These are phyloP conservation scores for Onthophagus sagittarius DNA, from an alignment of 2,888 invertebrate species.

Conservation along the genomic window DNA sequence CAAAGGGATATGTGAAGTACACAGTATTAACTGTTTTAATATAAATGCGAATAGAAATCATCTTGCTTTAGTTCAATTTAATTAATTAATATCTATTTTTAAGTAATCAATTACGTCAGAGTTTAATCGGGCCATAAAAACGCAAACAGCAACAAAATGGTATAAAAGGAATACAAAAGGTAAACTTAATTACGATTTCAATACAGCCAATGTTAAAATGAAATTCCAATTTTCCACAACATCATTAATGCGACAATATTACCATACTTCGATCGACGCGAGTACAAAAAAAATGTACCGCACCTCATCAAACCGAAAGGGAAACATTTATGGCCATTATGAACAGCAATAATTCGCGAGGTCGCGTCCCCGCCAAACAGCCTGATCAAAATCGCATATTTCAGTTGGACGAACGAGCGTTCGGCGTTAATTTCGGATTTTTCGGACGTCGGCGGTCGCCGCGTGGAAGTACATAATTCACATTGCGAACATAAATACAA, in stretches of 20 bases:
- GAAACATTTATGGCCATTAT: not conserved
- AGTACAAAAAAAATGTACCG: not conserved
- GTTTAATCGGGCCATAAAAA: too few species aligned
- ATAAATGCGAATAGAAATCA: not conserved
- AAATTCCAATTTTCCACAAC: not conserved
- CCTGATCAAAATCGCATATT: conserved; percentile 12
- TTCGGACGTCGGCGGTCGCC: conserved; percentile 9
- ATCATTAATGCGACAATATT: not conserved
- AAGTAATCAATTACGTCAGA: too few species aligned
- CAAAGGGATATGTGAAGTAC: not conserved
- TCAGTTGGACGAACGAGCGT: conserved; percentile 2
- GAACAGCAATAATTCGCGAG: not conserved
- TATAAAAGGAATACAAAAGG: not conserved
- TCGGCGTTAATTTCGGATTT: conserved; percentile 9
- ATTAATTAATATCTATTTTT: too few species aligned
- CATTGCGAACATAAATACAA: conserved; percentile 5
- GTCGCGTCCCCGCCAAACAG: conserved; percentile 8
- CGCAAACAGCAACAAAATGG: too few species aligned
- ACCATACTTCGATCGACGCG: not conserved
- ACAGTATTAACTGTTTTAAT: not conserved
- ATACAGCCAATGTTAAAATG: not conserved
- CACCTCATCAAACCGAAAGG: not conserved
- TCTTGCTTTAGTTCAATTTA: not conserved
- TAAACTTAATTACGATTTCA: not conserved
- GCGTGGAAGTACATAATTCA: conserved; percentile 10